Evolutionary conservation across 2,888 invertebrate genomes (phyloP).

Genomic region (Orthosia cruda): DNA sequence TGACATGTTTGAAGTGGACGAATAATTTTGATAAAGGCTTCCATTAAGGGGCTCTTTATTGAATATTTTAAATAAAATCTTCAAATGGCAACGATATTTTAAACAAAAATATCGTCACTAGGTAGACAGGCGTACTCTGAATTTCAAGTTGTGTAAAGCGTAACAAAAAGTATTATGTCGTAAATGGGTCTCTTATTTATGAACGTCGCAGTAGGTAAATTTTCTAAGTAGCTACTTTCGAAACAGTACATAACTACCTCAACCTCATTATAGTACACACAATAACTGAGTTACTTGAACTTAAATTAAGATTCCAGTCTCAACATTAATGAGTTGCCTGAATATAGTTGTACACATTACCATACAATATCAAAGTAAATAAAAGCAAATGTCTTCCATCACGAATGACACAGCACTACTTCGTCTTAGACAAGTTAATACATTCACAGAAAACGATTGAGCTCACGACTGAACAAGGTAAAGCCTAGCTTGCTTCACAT

Average conservation of each 20-base stretch:
- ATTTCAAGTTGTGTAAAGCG: not conserved
- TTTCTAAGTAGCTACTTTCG: not conserved
- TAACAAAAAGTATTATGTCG: not conserved
- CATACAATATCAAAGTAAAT: not conserved
- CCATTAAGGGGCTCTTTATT: too few species aligned
- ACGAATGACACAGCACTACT: not conserved
- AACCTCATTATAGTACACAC: too few species aligned
- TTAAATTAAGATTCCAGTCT: too few species aligned
- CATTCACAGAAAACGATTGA: conserved; percentile 28
- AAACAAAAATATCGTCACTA: not conserved
- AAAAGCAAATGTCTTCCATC: not conserved
- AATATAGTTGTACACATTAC: conserved; percentile 5
- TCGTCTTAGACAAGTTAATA: conserved; percentile 12
- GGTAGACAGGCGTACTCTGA: not conserved
- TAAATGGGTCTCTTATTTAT: not conserved
- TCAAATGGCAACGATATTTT: not conserved
- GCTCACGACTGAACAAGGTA: conserved; percentile 26
- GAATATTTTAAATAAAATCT: not conserved
- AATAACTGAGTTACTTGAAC: too few species aligned
- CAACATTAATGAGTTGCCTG: too few species aligned
- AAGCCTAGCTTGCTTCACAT: conserved; percentile 14
- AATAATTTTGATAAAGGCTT: conserved; percentile 2
- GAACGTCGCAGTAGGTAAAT: not conserved
- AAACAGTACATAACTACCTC: not conserved
- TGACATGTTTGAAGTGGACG: conserved; percentile 20